Percentiles rank a stretch among this genome's conserved stretches.
These are phyloP conservation scores for Eospalax fontanierii DNA, from an alignment of 2,797 vertebrate genomes.

Conservation along the genomic window DNA sequence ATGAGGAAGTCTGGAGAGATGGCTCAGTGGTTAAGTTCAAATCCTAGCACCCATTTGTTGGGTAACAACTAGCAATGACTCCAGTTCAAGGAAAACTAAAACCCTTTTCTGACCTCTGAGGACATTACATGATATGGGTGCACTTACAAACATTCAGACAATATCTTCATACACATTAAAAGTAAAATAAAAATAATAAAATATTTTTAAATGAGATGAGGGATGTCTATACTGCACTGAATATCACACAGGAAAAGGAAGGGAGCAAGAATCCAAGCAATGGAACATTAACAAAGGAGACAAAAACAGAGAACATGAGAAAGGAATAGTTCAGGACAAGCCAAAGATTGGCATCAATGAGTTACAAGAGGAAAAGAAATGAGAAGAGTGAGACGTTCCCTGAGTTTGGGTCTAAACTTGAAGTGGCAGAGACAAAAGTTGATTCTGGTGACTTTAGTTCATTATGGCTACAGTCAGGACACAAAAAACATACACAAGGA, in stretches of 20 bases:
- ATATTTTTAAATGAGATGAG: neutral
- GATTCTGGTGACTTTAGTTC: neutral
- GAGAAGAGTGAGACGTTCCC: neutral
- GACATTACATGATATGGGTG: too few relatives aligned
- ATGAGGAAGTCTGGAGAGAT: neutral
- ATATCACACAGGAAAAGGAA: neutral
- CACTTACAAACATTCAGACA: too few relatives aligned
- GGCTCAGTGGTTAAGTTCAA: too few relatives aligned
- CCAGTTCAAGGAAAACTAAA: too few relatives aligned
- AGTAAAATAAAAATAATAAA: too few relatives aligned
- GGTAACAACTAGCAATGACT: too few relatives aligned
- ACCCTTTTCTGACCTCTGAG: too few relatives aligned
- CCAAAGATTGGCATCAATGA: neutral
- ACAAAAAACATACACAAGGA: neutral
- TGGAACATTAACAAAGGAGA: fast-evolving
- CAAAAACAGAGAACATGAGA: neutral
- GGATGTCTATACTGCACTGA: neutral
- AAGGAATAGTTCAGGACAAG: constrained; percentile 4
- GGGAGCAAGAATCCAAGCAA: neutral
- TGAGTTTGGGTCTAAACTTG: neutral
- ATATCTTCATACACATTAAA: too few relatives aligned
- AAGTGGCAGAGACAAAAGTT: neutral
- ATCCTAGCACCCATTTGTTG: too few relatives aligned
- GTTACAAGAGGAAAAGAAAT: neutral
- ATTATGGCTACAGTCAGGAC: neutral